Percentiles rank a stretch among this genome's conserved stretches.
These are phyloP conservation scores for Camponotus pennsylvanicus DNA, from an alignment of 1,140 invertebrate genomes.

Conservation along the genomic window DNA sequence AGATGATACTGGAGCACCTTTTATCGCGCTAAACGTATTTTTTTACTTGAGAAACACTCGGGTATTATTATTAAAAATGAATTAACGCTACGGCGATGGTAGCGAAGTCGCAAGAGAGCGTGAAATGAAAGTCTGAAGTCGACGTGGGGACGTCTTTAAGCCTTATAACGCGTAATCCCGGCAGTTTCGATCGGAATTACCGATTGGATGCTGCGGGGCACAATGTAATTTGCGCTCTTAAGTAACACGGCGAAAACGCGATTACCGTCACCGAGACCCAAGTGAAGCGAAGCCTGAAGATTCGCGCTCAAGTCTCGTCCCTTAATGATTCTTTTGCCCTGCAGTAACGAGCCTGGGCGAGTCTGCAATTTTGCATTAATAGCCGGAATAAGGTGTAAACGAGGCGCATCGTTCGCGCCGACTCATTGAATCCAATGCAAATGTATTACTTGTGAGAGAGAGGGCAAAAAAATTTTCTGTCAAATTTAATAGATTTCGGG, in stretches of 20 bases:
- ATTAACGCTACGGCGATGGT: not conserved
- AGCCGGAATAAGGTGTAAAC: conserved; percentile 25
- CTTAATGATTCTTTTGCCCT: conserved; percentile 45
- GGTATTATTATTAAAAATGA: not conserved
- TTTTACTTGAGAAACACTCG: not conserved
- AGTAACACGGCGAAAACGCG: conserved; percentile 62
- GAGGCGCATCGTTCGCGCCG: not conserved
- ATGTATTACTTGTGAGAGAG: not conserved
- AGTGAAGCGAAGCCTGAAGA: conserved; percentile 39
- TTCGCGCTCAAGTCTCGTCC: conserved; percentile 22
- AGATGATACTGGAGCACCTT: not conserved
- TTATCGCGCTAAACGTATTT: not conserved
- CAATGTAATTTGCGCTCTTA: conserved; percentile 67
- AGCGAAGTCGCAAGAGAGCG: not conserved
- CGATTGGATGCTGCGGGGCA: conserved; percentile 64
- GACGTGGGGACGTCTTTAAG: conserved; percentile 52
- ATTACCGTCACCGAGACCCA: conserved; percentile 55
- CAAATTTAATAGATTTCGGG: not conserved
- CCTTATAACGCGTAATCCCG: conserved; percentile 21
- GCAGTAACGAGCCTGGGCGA: conserved; percentile 38
- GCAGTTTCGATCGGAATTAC: conserved; percentile 62
- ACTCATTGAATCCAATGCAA: not conserved
- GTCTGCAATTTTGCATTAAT: conserved; percentile 26
- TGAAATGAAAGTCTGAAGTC: not conserved
- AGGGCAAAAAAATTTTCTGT: not conserved